These are phyloP conservation scores for Enteromius mattozi DNA, from an alignment of 2,797 vertebrate species.

Conservation along the genomic window DNA sequence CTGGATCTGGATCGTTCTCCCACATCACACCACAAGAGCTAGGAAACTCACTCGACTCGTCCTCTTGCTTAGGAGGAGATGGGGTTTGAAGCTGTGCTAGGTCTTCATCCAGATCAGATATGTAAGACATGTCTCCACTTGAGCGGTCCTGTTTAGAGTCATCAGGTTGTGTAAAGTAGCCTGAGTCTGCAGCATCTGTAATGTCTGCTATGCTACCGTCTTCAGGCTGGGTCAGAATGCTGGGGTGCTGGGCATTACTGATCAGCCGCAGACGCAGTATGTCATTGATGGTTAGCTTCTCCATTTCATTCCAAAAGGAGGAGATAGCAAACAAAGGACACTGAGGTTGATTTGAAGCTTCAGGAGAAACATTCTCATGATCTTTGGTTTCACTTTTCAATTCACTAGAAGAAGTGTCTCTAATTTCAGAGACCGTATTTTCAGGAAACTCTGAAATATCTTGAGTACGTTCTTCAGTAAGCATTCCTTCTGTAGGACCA, in stretches of 20 bases:
- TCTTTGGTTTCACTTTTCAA: conserved; percentile 18
- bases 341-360: conserved; percentile 45
- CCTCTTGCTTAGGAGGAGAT: conserved; percentile 38
- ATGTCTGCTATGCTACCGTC: conserved; percentile 61
- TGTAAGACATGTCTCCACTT: conserved; percentile 47
- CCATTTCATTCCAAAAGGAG: conserved; percentile 84
- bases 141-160: conserved; percentile 59
- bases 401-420: conserved; percentile 23
- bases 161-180: conserved; percentile 66
- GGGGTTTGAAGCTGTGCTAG: conserved; percentile 42
- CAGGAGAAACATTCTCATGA: conserved; percentile 39
- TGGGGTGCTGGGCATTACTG: conserved; percentile 50
- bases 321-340: conserved; percentile 78
- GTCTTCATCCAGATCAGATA: conserved; percentile 57
- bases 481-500: conserved; percentile 1
- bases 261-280: conserved; percentile 74
- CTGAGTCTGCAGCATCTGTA: conserved; percentile 66
- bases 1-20: conserved; percentile 63
- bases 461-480: not conserved
- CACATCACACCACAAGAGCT: conserved; percentile 59
- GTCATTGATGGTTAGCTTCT: conserved; percentile 83
- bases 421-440: not conserved
- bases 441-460: conserved; percentile 28
- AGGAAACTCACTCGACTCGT: conserved; percentile 30
- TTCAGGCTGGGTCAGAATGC: conserved; percentile 59